A percentile compares a stretch with the other conserved stretches of the same genome.
These are phyloP conservation scores for Silurus asotus DNA, from an alignment of 2,113 vertebrate species.

Conservation along the genomic window DNA sequence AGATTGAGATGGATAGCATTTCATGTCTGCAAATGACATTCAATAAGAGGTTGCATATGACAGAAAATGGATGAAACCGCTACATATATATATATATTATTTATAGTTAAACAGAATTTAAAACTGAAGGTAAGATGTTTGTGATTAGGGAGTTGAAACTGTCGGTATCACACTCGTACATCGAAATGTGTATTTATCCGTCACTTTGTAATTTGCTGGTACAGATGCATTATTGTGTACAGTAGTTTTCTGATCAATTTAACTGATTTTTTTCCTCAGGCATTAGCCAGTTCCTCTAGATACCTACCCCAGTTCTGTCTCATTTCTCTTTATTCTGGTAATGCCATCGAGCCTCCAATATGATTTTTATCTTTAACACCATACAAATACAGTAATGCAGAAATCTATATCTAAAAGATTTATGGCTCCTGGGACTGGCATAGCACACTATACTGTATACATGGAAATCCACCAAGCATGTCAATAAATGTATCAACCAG, in stretches of 20 bases:
- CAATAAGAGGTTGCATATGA: background rate
- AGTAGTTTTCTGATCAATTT: background rate
- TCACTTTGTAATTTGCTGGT: background rate
- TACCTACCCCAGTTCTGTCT: background rate
- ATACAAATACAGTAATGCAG: background rate
- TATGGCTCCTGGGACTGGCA: background rate
- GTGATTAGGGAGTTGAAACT: background rate
- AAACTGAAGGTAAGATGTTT: background rate
- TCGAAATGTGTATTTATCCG: background rate
- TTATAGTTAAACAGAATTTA: background rate
- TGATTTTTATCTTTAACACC: slow-evolving; percentile 13
- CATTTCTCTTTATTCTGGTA: background rate
- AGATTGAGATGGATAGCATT: too few species aligned
- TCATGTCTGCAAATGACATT: background rate
- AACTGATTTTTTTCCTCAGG: background rate
- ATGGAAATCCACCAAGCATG: slow-evolving; percentile 3
- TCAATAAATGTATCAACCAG: background rate
- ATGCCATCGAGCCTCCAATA: background rate
- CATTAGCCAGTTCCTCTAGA: background rate
- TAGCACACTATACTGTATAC: background rate
- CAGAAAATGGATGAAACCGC: background rate
- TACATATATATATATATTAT: too few species aligned
- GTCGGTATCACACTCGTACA: background rate
- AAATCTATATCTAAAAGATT: slow-evolving; percentile 7
- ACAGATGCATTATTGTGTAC: background rate